Evolutionary conservation across 1,140 invertebrate genomes (phyloP).

Genomic region (Sarcophaga bullata): DNA sequence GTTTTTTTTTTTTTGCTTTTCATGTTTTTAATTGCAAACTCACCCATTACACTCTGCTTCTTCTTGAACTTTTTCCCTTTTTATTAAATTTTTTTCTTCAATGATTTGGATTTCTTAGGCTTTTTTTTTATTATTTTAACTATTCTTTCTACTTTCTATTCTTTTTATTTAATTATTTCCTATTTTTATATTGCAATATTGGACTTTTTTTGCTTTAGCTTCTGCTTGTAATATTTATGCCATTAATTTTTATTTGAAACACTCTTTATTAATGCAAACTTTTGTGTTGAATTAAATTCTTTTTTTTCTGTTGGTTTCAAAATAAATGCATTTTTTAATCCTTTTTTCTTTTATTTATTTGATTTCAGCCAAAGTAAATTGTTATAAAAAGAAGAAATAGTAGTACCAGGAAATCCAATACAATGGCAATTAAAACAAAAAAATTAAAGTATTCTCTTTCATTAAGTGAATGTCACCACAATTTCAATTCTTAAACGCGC

Average conservation of each 20-base stretch:
- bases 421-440: no score
- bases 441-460: no score
- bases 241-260: conserved; percentile 9
- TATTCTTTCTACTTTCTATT: conserved; percentile 6
- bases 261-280: conserved; percentile 10
- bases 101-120: not conserved
- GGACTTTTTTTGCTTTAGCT: no score
- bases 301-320: no score
- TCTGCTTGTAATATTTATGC: not conserved
- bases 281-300: not conserved
- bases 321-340: no score
- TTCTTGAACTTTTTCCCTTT: not conserved
- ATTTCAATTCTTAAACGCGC: no score
- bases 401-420: no score
- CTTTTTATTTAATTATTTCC: not conserved
- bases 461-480: no score
- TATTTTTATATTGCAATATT: no score
- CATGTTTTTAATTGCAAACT: conserved; percentile 29
- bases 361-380: no score
- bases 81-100: conserved; percentile 11
- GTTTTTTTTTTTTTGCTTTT: conserved; percentile 26
- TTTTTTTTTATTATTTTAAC: not conserved
- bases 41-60: conserved; percentile 39
- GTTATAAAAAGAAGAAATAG: no score
- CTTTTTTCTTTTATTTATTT: no score